Base-by-base conservation (phyloP, 2,113 vertebrate genomes). In the Melanerpes aurifrons region DNA sequence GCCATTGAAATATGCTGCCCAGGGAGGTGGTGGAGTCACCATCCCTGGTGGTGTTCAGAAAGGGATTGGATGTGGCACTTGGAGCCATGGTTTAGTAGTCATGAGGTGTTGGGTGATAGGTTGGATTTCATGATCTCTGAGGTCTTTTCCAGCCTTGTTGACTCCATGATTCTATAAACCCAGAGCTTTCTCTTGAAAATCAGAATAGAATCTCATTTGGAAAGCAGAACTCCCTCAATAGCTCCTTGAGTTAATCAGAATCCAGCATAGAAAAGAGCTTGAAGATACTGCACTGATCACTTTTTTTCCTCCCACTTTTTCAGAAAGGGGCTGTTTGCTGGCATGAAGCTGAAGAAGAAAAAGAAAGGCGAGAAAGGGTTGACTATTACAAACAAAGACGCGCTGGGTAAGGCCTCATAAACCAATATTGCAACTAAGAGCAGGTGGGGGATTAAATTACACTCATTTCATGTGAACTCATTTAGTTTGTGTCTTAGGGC, bases 261-360 rank as follows among this genome's bases (percentile, higher is more conserved):
- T 66, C 19, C 18, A 32, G 22, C 17, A 45, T 6, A 91, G 75
- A 66, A 85, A 61, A 79, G 32, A 6, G 2, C 31, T 86, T 70
- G 18, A 61, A 70, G 56, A 25, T 66, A 74, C 9, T 59, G 3
- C 29, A 37, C 4, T 81, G 22, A 84, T 67, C 1, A 3, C 37
- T 61, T 81, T 86, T 78, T 20, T 59, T 93, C 40, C 40, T 10
- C 40, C 37, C 98, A 89, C 29, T 97, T 97, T 97, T 96, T 78
- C 85, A 98, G 97, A 71, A 98, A 98, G 81, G 92, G 96, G 14
- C 92, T 98, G 19, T 98, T 99, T 94, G 87, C 92, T 90, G 98
- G 98, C 32, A 94, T 99, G 78, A 99, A 98, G 87, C 90, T 98
- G 95, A 99, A 98, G 96, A 99, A 98, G 92, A 98, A 98, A 94